Conservation (phyloP, 2,888 invertebrate species). For the Lissonota sp. region DNA sequence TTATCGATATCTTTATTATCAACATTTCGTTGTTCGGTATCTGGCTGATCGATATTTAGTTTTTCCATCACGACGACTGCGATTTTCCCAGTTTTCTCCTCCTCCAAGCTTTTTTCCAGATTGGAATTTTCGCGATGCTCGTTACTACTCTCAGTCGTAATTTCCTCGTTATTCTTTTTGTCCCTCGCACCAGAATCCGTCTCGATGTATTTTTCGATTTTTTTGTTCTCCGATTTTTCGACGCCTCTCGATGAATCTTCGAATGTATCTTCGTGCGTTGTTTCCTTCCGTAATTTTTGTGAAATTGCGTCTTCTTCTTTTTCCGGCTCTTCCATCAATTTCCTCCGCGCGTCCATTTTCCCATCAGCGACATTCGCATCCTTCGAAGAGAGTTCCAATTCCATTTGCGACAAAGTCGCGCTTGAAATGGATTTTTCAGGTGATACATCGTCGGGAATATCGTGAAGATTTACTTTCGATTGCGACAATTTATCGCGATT, state of each 20-base stretch:
- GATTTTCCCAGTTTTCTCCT: neutral
- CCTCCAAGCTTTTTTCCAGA: neutral
- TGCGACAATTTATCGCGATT: neutral
- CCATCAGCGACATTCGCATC: neutral
- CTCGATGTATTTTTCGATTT: neutral
- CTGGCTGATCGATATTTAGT: neutral
- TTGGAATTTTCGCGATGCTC: neutral
- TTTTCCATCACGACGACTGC: neutral
- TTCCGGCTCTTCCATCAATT: neutral
- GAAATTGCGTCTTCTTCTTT: neutral
- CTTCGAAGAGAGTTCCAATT: neutral
- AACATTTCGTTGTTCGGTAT: neutral
- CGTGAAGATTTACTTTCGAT: neutral
- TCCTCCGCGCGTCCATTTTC: neutral
- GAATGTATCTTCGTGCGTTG: no score
- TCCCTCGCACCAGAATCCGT: neutral
- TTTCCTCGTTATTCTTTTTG: neutral
- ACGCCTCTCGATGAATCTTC: neutral
- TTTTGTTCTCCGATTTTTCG: neutral
- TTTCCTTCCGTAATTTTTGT: no score
- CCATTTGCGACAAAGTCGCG: conserved; percentile 7
- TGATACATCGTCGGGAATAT: neutral
- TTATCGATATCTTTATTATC: neutral
- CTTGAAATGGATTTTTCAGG: neutral
- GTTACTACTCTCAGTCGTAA: neutral